Conservation (phyloP, 2,113 vertebrate species). For the Scortum barcoo region DNA sequence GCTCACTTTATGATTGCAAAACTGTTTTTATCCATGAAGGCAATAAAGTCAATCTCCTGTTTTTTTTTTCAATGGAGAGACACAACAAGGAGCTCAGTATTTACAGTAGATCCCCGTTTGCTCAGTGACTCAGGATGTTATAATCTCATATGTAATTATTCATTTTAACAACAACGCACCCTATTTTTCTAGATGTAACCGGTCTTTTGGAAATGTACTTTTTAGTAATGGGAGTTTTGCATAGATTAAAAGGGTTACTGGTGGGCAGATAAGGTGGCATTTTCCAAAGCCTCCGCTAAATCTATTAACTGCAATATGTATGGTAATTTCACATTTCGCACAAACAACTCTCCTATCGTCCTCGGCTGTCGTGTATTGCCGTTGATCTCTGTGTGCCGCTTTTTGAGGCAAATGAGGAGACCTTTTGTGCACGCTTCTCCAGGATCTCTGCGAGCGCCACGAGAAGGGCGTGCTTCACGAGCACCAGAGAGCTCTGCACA, state of each 20-base stretch:
- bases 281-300: neutral
- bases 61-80: slow-evolving; percentile 11
- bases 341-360: neutral
- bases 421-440: neutral
- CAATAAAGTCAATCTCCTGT: neutral
- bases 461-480: slow-evolving; percentile 96
- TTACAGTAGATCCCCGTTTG: neutral
- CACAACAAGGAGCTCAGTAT: neutral
- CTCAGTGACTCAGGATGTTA: slow-evolving; percentile 14
- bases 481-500: slow-evolving; percentile 95
- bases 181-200: neutral
- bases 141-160: neutral
- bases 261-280: slow-evolving; percentile 12
- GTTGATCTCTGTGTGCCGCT: neutral
- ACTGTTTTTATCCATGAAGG: neutral
- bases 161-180: slow-evolving; percentile 11
- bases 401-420: slow-evolving; percentile 5
- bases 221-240: slow-evolving; percentile 3
- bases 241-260: neutral
- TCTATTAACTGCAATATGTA: slow-evolving; percentile 24
- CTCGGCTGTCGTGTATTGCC: neutral
- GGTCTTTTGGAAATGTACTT: neutral
- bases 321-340: neutral
- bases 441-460: slow-evolving; percentile 97
- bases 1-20: neutral